These are phyloP conservation scores for Apis laboriosa DNA, from an alignment of 1,140 invertebrate species.

Conservation along the genomic window DNA sequence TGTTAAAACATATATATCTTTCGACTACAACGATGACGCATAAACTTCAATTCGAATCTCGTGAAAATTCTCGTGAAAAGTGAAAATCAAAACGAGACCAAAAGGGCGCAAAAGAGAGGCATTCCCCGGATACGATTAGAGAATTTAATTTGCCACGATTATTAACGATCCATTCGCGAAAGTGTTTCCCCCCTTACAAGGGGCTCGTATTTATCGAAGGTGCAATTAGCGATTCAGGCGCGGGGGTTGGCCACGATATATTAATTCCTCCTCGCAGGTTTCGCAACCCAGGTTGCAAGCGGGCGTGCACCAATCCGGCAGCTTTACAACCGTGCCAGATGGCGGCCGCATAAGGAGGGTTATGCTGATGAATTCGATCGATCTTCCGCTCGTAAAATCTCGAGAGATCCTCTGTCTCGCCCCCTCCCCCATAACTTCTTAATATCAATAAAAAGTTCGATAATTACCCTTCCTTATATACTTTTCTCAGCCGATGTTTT, in stretches of 20 bases:
- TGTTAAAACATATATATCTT: too few species aligned
- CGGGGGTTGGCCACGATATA: conserved; percentile 2
- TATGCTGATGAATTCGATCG: conserved; percentile 39
- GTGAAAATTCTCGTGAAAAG: too few species aligned
- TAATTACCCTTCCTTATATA: too few species aligned
- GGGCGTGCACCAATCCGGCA: conserved; percentile 1
- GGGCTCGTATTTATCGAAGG: conserved; percentile 35
- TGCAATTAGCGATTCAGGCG: conserved; percentile 34
- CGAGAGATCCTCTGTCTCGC: background rate
- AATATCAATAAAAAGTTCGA: too few species aligned
- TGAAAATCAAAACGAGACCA: too few species aligned
- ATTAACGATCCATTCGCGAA: conserved; percentile 12
- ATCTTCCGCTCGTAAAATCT: conserved; percentile 24
- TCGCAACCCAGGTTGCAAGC: conserved; percentile 7
- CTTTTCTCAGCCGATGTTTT: too few species aligned
- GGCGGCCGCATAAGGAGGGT: conserved; percentile 20
- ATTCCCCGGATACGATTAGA: background rate
- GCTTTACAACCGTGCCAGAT: conserved; percentile 46
- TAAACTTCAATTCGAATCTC: too few species aligned
- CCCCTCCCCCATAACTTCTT: too few species aligned
- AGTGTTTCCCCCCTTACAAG: conserved; percentile 24
- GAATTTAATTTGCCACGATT: conserved; percentile 4
- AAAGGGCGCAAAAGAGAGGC: background rate
- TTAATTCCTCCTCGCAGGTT: conserved; percentile 28
- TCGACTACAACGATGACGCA: too few species aligned